A percentile compares a stretch with the other conserved stretches of the same genome.
Evolutionary conservation across 1,140 invertebrate species (phyloP).

Genomic region (Homarus americanus): DNA sequence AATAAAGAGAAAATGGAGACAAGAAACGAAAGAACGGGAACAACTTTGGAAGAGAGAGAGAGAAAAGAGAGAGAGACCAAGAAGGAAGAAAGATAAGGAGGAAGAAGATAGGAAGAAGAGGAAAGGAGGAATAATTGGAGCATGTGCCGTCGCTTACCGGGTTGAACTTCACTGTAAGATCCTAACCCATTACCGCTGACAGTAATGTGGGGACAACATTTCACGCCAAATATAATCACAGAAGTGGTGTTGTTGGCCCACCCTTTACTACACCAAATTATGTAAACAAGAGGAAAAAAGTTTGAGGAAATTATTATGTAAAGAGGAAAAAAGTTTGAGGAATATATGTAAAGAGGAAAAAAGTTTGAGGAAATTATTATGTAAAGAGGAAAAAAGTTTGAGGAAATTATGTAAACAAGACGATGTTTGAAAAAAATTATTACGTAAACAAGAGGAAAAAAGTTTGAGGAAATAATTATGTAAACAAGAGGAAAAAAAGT

Average conservation of each 20-base stretch:
- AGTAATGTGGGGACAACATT: neutral
- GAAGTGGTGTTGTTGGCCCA: neutral
- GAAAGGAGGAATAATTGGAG: neutral
- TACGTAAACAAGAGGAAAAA: too few relatives aligned
- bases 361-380: too few relatives aligned
- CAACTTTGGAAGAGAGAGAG: too few relatives aligned
- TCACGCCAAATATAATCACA: neutral
- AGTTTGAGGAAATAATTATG: too few relatives aligned
- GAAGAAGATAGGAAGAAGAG: neutral
- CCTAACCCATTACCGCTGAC: neutral
- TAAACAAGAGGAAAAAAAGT: too few relatives aligned
- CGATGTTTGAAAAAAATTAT: too few relatives aligned
- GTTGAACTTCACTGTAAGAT: constrained; percentile 11
- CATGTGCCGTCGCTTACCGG: neutral
- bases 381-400: too few relatives aligned
- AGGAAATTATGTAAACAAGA: too few relatives aligned
- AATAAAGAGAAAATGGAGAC: neutral
- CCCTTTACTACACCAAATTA: neutral
- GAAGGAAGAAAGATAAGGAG: neutral
- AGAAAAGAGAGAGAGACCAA: neutral
- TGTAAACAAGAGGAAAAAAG: too few relatives aligned
- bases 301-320: too few relatives aligned
- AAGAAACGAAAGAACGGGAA: neutral
- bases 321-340: too few relatives aligned
- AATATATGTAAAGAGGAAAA: too few relatives aligned